Evolutionary conservation across 2,113 vertebrate genomes (phyloP), one percentile per base, ranked within the genome.

Genomic region (Pseudolaguvia tuberculata): DNA sequence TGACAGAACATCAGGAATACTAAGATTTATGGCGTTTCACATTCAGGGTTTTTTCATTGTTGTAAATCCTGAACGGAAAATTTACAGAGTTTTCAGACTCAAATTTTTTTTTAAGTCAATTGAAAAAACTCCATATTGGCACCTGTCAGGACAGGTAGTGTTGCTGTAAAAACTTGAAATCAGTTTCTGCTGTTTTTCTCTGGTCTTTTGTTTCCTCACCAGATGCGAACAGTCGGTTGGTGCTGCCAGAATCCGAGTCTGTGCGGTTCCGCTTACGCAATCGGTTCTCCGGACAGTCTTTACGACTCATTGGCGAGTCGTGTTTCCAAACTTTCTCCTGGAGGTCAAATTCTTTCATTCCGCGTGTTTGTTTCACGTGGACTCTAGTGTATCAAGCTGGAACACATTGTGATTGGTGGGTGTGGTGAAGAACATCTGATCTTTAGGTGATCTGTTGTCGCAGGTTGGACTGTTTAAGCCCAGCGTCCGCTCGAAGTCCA

Each of bases 401-500:
- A 98, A 98, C 78, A 98, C 92, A 81, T 94, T 98, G 92, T 95
- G 96, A 88, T 94, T 98, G 89, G 96, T 94, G 29, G 97, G 96
- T 1, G 96, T 98, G 88, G 95, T 97, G 86, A 99, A 99, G 85
- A 97, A 97, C 78, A 99, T 93, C 90, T 96, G 95, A 78, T 96
- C 94, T 0, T 88, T 89, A 72, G 94, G 90, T 0, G 94, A 85
- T 47, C 86, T 94, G 94, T 95, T 97, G 85, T 98, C 96, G 0
- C 96, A 98, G 0, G 70, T 59, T 1, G 96, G 97, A 86, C 96
- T 98, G 88, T 92, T 96, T 51, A 98, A 92, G 79, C 95, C 96
- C 88, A 99, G 94, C 80, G 96, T 98, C 87, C 96, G 91, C 89
- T 99, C 97, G 75, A 99, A 99, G 92, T 99, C 97, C 89, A 99